Conservation (phyloP, 2,888 invertebrate species). For the Nomada hirtipes region DNA sequence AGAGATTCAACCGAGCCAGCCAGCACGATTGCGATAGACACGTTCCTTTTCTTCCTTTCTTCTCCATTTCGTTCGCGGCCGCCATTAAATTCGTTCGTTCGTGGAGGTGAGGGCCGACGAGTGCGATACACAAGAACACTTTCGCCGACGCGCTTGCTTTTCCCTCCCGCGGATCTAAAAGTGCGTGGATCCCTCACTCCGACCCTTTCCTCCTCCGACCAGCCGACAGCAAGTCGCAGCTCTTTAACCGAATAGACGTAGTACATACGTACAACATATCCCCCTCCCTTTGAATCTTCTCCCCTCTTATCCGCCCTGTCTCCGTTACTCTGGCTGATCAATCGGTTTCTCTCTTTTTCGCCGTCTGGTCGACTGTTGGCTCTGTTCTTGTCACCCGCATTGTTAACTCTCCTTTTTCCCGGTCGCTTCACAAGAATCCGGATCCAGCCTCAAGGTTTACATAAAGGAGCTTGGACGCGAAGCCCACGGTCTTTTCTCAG, state of each 20-base stretch:
- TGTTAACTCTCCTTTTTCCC: slow-evolving; percentile 33
- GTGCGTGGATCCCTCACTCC: slow-evolving; percentile 61
- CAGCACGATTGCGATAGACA: slow-evolving; percentile 32
- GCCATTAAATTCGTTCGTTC: slow-evolving; percentile 68
- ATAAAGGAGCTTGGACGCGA: slow-evolving; percentile 77
- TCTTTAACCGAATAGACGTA: slow-evolving; percentile 66
- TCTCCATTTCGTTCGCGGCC: slow-evolving; percentile 35
- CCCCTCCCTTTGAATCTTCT: slow-evolving; percentile 47
- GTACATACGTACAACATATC: slow-evolving; percentile 56
- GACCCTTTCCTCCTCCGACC: slow-evolving; percentile 44
- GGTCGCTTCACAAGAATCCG: slow-evolving; percentile 79
- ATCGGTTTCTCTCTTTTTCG: slow-evolving; percentile 10
- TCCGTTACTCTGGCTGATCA: slow-evolving; percentile 21
- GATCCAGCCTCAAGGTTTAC: slow-evolving; percentile 83
- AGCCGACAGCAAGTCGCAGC: slow-evolving; percentile 38
- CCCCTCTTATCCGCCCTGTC: slow-evolving; percentile 12
- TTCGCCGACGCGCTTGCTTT: slow-evolving; percentile 79
- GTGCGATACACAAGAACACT: slow-evolving; percentile 78
- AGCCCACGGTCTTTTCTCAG: slow-evolving; percentile 59
- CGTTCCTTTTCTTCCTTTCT: slow-evolving; percentile 20
- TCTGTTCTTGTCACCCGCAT: slow-evolving; percentile 21
- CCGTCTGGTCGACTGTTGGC: not conserved
- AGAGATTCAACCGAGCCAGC: slow-evolving; percentile 11
- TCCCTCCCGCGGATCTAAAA: slow-evolving; percentile 73
- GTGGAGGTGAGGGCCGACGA: slow-evolving; percentile 61